A percentile compares a stretch with the other conserved stretches of the same genome.
Evolutionary conservation across 2,797 vertebrate species (phyloP).

Genomic region (Orientallactaga sibirica): DNA sequence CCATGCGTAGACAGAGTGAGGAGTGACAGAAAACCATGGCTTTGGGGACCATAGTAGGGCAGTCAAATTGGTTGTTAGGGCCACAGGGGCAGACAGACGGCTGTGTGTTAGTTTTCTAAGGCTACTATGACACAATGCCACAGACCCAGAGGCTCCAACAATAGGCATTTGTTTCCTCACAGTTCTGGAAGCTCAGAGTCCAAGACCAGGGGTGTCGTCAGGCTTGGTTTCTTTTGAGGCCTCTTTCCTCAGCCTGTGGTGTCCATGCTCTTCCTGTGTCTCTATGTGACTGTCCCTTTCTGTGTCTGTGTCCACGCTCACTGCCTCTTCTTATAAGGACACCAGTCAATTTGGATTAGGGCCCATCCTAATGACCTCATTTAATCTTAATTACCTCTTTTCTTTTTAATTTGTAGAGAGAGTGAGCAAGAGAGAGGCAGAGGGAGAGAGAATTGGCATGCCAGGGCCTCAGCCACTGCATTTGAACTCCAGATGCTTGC

Average conservation of each 20-base stretch:
- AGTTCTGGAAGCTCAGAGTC: not conserved
- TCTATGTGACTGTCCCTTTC: not conserved
- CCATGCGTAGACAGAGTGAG: not conserved
- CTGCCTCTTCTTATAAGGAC: not conserved
- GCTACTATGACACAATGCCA: not conserved
- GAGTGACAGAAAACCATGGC: not conserved
- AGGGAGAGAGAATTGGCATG: too few relatives aligned
- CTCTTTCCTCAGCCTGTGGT: not conserved
- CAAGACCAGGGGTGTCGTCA: not conserved
- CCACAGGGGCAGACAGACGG: not conserved
- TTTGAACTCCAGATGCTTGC: too few relatives aligned
- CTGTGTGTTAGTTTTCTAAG: not conserved
- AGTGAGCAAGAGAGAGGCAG: too few relatives aligned
- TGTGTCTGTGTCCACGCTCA: not conserved
- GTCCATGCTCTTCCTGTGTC: not conserved
- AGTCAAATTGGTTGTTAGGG: not conserved
- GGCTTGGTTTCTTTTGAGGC: not conserved
- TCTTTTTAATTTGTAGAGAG: too few relatives aligned
- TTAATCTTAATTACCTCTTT: not conserved
- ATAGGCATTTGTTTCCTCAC: not conserved
- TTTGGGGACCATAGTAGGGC: not conserved
- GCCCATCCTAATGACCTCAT: not conserved
- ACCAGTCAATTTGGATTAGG: not conserved
- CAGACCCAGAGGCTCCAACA: not conserved
- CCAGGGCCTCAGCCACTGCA: too few relatives aligned